Base-by-base conservation (phyloP, 2,113 vertebrate species). In the Corythoichthys intestinalis region DNA sequence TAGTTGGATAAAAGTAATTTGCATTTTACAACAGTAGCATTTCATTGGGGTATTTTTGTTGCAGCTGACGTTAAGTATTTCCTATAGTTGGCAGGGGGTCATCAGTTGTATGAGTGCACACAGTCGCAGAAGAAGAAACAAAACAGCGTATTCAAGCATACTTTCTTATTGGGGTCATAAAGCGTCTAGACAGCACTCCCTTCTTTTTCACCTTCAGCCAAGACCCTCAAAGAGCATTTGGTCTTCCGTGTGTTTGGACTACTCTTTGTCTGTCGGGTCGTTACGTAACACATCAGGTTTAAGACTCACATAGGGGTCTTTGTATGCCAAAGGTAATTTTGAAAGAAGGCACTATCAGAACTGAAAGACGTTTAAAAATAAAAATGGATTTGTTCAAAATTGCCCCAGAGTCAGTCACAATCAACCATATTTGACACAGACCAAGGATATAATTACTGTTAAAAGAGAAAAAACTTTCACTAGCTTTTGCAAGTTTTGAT, bases 101-200 rank as follows among this genome's bases (percentile, higher is more conserved):
- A 46, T 6, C 20, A n/a, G 49, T 73, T 92, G 92, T 90, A 91
- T 80, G 75, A 66, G 66, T 20, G 66, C 68, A 59, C 76, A 71
- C 80, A 74, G 83, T 90, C 83, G 91, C 89, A 93, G 93, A 92
- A 91, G 92, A 93, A 94, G 61, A 47, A 63, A 63, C 61, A 63
- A 63, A 63, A 92, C 92, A 92, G 83, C 83, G 91, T 89, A 92
- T 95, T 94, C 93, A 92, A 91, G 91, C 93, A 92, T 94, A 90
- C 92, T 89, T 94, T 96, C 94, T 97, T 98, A 98, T 96, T 95
- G 96, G 94, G 83, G 94, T 92, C 92, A 96, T 99, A 99, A 99
- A 99, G 84, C 93, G 96, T 99, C 97, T 98, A 99, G 97, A 99
- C 97, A 94, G 93, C 93, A 93, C 94, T 95, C 95, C 95, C 94